Base-by-base conservation (phyloP, 1,140 invertebrate genomes). In the Drosophila yakuba region DNA sequence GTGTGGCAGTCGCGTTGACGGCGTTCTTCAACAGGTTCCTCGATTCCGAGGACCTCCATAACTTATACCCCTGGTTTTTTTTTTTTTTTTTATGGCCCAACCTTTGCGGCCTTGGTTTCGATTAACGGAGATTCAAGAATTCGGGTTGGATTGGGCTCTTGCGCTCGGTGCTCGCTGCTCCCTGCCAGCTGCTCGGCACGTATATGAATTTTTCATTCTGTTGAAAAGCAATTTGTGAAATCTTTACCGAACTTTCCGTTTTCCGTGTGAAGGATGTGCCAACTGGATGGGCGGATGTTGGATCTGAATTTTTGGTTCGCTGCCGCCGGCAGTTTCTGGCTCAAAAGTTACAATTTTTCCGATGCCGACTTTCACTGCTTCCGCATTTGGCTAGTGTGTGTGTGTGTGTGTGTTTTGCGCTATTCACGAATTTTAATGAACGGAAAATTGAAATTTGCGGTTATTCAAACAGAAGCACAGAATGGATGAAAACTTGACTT, bases 121-220 rank as follows among this genome's bases (percentile, higher is more conserved):
- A 32, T 63, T 59, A n/a, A 12, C 4, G 57, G 12, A 25, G 72
- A 38, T 38, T 41, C 60, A 48, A 72, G 80, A 56, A 72, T 55
- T 78, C 66, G 63, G 66, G 58, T 47, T 32, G 17, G 5, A 59
- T 44, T 48, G 39, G 35, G 20, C 48, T 12, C 36, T 55, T 25
- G 25, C 28, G 17, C 17, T 17, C 17, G 17, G 0, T 17, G 17
- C 17, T 17, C 17, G 17, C 17, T 17, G 17, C 17, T 17, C 17
- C 17, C 17, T 17, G 17, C 17, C 17, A 17, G 28, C 17, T 12
- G 20, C 23, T 45, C 23, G 73, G 56, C 78, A 66, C 64, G 61
- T 84, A 80, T 85, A 85, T 85, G 81, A 84, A 85, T 85, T 85
- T 85, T 85, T 85, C 81, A 85, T 85, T 85, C 74, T 85, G 81